Conservation (phyloP, 2,797 vertebrate genomes). For the Emydoidea blandingii region DNA sequence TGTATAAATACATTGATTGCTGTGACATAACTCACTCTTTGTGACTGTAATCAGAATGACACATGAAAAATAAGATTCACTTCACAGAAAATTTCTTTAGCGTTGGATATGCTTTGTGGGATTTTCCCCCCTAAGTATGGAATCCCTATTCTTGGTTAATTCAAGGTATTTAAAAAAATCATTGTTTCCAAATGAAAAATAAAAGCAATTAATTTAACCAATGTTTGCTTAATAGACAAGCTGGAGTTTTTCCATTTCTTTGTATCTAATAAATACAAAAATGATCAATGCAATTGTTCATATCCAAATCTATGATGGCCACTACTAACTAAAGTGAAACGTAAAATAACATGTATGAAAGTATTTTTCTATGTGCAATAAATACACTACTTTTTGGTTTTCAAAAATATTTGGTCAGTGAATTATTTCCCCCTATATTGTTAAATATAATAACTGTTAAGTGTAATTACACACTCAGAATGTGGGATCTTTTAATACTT, state of each 20-base stretch:
- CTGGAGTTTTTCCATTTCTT: not conserved
- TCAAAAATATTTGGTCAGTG: constrained; percentile 24
- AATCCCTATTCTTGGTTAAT: constrained; percentile 16
- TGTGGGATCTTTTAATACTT: not conserved
- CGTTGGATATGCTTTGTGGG: not conserved
- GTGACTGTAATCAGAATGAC: not conserved
- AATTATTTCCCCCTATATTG: constrained; percentile 1
- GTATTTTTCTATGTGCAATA: constrained; percentile 35
- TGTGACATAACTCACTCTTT: not conserved
- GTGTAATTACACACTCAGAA: not conserved
- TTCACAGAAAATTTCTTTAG: not conserved
- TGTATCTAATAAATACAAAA: not conserved
- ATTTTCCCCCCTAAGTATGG: not conserved
- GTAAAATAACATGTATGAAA: constrained; percentile 18
- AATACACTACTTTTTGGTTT: constrained; percentile 33
- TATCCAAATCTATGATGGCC: constrained; percentile 9
- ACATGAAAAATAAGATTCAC: not conserved
- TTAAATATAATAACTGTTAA: not conserved
- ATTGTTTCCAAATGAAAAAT: constrained; percentile 12
- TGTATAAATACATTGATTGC: not conserved
- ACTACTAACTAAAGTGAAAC: not conserved
- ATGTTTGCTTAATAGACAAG: constrained; percentile 14
- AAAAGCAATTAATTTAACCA: not conserved
- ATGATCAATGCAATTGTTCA: not conserved
- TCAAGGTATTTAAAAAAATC: not conserved